phyloP scores from a whole-genome alignment of 1,140 invertebrate genomes.

The Glossosoma conforme region DNA sequence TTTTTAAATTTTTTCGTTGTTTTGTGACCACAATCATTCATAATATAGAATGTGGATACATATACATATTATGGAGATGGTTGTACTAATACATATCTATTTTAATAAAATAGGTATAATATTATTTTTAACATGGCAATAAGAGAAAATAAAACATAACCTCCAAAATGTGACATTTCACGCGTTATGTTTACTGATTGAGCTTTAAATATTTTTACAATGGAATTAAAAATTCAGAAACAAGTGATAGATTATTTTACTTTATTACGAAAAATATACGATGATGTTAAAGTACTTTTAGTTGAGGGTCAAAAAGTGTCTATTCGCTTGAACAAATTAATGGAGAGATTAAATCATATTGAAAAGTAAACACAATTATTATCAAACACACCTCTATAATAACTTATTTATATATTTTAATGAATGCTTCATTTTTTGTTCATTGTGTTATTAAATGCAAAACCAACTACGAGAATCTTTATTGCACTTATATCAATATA shows the following conservation, averaged over 20 bases:
- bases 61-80: too few relatives aligned
- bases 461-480: background rate
- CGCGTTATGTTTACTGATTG: background rate
- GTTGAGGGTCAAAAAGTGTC: slow-evolving; percentile 47
- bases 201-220: slow-evolving; percentile 29
- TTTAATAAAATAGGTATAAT: background rate
- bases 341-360: slow-evolving; percentile 40
- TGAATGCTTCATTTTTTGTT: too few relatives aligned
- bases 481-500: background rate
- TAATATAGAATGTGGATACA: too few relatives aligned
- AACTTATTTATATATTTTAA: too few relatives aligned
- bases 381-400: too few relatives aligned
- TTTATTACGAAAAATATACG: slow-evolving; percentile 42
- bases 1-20: background rate
- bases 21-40: too few relatives aligned
- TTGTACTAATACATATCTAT: too few relatives aligned
- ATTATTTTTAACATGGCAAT: background rate
- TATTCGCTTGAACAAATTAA: slow-evolving; percentile 44
- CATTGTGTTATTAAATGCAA: background rate
- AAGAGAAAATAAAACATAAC: background rate
- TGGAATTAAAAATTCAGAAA: slow-evolving; percentile 45
- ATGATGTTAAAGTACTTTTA: slow-evolving; percentile 41
- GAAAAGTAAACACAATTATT: slow-evolving; percentile 44
- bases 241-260: slow-evolving; percentile 46
- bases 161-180: background rate